Conservation (phyloP, 2,888 invertebrate genomes). For the Fragum fragum region DNA sequence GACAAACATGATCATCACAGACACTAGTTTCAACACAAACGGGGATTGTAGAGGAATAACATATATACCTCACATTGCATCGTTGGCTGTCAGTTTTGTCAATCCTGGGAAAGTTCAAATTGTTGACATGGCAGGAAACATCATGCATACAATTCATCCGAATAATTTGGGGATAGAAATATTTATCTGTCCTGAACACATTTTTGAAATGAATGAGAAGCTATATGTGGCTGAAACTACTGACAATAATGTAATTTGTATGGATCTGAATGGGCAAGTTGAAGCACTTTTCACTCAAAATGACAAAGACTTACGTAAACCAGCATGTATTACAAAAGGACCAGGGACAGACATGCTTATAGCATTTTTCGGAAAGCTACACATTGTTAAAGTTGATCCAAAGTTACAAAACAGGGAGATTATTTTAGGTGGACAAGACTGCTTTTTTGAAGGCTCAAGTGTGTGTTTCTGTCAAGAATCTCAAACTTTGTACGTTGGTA, state of each 20-base stretch:
- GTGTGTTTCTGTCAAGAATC: not conserved
- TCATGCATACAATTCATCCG: not conserved
- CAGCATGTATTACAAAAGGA: not conserved
- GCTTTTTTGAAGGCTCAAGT: not conserved
- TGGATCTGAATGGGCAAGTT: constrained; percentile 2
- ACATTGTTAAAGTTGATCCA: not conserved
- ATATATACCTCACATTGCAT: not conserved
- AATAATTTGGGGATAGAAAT: not conserved
- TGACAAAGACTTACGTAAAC: not conserved
- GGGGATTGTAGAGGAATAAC: not conserved
- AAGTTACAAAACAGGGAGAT: not conserved
- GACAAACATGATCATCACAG: not conserved
- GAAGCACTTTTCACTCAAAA: not conserved
- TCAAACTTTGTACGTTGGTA: not conserved
- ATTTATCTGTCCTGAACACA: not conserved
- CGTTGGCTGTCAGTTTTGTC: not conserved
- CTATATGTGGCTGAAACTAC: not conserved
- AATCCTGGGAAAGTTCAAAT: not conserved
- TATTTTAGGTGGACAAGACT: not conserved
- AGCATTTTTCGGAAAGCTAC: not conserved
- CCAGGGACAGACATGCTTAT: not conserved
- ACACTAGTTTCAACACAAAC: not conserved
- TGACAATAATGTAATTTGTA: not conserved
- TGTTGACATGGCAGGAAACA: not conserved
- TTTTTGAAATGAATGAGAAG: constrained; percentile 4